Base-by-base conservation (phyloP, 2,797 vertebrate genomes). In the Oryzias sinensis region DNA sequence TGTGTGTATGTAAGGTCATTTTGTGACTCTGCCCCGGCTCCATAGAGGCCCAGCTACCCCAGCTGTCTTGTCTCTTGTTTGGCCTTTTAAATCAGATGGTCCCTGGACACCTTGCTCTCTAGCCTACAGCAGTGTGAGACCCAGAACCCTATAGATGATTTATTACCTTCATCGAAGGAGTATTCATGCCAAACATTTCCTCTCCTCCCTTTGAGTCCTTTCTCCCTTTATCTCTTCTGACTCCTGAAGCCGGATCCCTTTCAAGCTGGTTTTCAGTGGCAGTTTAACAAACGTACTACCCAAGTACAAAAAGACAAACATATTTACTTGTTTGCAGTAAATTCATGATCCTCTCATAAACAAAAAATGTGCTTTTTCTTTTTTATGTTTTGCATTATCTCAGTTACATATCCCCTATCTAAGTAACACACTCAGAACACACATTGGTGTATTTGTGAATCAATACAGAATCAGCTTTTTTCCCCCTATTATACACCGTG, bases 41-140 rank as follows among this genome's bases (percentile, higher is more conserved):
- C 33, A 43, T 25, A 67, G 72, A 73, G 68, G 62, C 75, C 68
- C 57, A 60, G 56, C 71, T 70, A 56, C 60, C 69, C 74, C 73
- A 62, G 69, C 67, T 75, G 68, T 77, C 76, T 18, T 5, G 5
- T 42, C 27, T 49, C 72, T 69, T 76, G 70, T 60, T 70, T 65
- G 56, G 53, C 59, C 72, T 81, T 78, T 68, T 87, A 84, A 86
- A 88, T 87, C 80, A 84, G 74, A 73, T 59, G 57, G 52, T 72
- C 73, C 81, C 77, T 79, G 74, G 77, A 83, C 66, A 76, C 69
- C 65, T 74, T 63, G 65, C 74, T 77, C 73, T 68, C 59, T 62
- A 74, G 65, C 71, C 57, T 68, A 70, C 59, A 53, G 62, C 69
- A 68, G 65, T 65, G 69, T 60, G 65, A 70, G 70, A 71, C 62